Evolutionary conservation across 1,140 invertebrate genomes (phyloP).

Genomic region (Atta cephalotes): DNA sequence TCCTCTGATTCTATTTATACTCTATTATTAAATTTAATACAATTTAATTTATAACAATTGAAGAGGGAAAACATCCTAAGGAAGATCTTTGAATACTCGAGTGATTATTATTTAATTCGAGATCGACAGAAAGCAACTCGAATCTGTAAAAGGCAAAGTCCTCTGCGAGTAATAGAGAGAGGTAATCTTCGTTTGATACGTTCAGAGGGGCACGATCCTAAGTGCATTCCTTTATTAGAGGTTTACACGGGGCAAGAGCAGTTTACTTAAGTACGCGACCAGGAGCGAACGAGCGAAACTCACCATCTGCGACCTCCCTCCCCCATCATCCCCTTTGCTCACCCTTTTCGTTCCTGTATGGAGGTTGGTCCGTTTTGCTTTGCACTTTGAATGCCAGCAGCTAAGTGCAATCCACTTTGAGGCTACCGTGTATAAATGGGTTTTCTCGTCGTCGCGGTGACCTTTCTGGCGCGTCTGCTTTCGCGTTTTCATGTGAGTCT

Average conservation of each 20-base stretch:
- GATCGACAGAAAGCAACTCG: slow-evolving; percentile 19
- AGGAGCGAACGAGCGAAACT: slow-evolving; percentile 50
- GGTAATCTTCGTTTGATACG: slow-evolving; percentile 59
- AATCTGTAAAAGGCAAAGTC: neutral
- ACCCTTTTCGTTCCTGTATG: slow-evolving; percentile 28
- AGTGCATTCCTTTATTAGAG: slow-evolving; percentile 77
- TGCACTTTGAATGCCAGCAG: slow-evolving; percentile 69
- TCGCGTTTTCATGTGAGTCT: slow-evolving; percentile 23
- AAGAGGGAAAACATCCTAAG: neutral
- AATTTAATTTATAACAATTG: slow-evolving; percentile 16
- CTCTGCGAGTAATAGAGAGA: slow-evolving; percentile 38
- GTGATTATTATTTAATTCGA: slow-evolving; percentile 46
- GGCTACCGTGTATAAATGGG: slow-evolving; percentile 51
- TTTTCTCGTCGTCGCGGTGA: slow-evolving; percentile 51
- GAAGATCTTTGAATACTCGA: neutral
- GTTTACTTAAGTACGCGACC: slow-evolving; percentile 74
- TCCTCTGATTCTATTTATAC: neutral
- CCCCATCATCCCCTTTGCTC: neutral
- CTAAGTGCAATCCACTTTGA: slow-evolving; percentile 73
- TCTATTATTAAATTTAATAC: slow-evolving; percentile 22
- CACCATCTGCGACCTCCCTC: slow-evolving; percentile 1
- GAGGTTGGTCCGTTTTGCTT: slow-evolving; percentile 68
- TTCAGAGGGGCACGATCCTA: slow-evolving; percentile 57
- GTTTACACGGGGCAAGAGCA: slow-evolving; percentile 53
- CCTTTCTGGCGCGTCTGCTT: slow-evolving; percentile 35